A percentile compares a stretch with the other conserved stretches of the same genome.
Evolutionary conservation across 1,140 invertebrate species (phyloP).

Genomic region (Pectinophora gossypiella): DNA sequence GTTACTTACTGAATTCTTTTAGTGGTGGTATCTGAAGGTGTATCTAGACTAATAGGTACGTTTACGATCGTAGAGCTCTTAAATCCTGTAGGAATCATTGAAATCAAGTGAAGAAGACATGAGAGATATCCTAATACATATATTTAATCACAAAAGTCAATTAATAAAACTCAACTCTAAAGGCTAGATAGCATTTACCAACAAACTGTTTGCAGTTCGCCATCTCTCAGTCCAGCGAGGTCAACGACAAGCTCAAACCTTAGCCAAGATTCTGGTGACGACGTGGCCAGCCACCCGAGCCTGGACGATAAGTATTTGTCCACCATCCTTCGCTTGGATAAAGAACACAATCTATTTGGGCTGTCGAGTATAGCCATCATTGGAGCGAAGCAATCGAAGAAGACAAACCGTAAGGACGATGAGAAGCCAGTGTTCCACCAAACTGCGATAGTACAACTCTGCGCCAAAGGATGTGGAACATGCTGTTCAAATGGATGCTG

Average conservation of each 20-base stretch:
- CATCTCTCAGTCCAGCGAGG: neutral
- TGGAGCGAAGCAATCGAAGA: slow-evolving; percentile 26
- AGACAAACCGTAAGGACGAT: slow-evolving; percentile 37
- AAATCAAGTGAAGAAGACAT: too few relatives aligned
- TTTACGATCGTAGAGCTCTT: too few relatives aligned
- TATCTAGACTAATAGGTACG: too few relatives aligned
- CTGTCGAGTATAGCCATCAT: slow-evolving; percentile 53
- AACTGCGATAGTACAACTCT: slow-evolving; percentile 52
- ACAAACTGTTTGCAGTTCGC: neutral
- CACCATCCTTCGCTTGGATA: slow-evolving; percentile 52
- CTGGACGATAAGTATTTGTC: slow-evolving; percentile 51
- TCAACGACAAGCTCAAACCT: slow-evolving; percentile 31
- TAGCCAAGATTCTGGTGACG: slow-evolving; percentile 34
- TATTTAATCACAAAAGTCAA: too few relatives aligned
- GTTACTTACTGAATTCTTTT: too few relatives aligned
- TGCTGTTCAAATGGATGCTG: slow-evolving; percentile 16
- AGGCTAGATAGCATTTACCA: too few relatives aligned
- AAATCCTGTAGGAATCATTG: too few relatives aligned
- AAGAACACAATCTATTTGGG: slow-evolving; percentile 52
- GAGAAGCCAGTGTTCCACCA: slow-evolving; percentile 50
- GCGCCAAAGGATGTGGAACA: slow-evolving; percentile 32
- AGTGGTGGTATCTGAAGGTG: too few relatives aligned
- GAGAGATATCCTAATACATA: too few relatives aligned
- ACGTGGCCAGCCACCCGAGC: slow-evolving; percentile 16
- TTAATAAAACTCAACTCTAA: too few relatives aligned